Base-by-base conservation (phyloP, 2,797 vertebrate species). In the Enteromius anoplus region DNA sequence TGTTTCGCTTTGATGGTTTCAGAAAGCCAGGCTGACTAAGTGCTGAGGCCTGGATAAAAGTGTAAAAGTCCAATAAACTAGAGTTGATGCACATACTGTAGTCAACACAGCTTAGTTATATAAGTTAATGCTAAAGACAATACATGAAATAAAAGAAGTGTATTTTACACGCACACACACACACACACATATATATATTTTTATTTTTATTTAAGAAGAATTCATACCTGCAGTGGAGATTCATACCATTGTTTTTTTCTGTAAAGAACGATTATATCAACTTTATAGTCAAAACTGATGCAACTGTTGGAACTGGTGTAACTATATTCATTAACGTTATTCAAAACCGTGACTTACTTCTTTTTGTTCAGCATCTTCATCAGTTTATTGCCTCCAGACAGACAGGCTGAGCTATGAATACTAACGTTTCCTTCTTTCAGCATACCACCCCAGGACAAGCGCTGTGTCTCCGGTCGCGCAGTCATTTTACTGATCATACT, bases 221-320 rank as follows among this genome's bases (percentile, higher is more conserved):
- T 7, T 42, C 45, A 55, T 80, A 85, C 87, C 86, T 79, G 55
- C 0, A 85, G 80, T 51, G 94, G 93, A 55, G 89, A 91, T 78
- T 94, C 92, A 81, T 96, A 96, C 96, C 96, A 96, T 66, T 91
- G 91, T 86, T 96, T 96, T 91, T 95, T 96, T 71, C 95, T 96
- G 86, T 73, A 71, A 83, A 73, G 19, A 82, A 34, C 19, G 7
- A 23, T 17, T 23, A 68, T 21, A 11, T 71, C 26, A 32, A n/a
- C 23, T 26, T 80, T 3, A 60, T 37, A n/a, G 26, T 45, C 3
- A 70, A 34, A 26, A 78, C 19, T 4, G 17, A 5, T 10, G 6
- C 5, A n/a, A 12, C 26, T 29, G 34, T 11, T 34, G 42, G 11
- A 45, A 45, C 42, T 45, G 32, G 32, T 32, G 32, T 32, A 3